phyloP scores from a whole-genome alignment of 2,888 invertebrate genomes.

The Diploptera punctata region DNA sequence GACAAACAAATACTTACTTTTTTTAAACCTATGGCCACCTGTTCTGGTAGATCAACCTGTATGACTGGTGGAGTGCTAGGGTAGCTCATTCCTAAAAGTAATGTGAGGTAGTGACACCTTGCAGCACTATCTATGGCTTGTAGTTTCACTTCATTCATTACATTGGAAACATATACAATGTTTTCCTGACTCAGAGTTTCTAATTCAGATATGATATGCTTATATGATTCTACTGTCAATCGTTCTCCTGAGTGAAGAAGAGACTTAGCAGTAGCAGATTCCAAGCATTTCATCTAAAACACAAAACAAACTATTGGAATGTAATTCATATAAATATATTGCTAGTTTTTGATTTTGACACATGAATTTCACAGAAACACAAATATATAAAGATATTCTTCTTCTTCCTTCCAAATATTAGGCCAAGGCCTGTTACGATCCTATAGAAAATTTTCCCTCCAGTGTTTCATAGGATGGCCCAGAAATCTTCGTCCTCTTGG shows the following conservation, averaged over 20 bases:
- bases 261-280: not conserved
- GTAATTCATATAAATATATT: too few species aligned
- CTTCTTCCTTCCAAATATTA: too few species aligned
- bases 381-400: not conserved
- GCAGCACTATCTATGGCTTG: not conserved
- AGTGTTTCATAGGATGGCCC: too few species aligned
- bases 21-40: not conserved
- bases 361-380: not conserved
- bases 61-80: slow-evolving; percentile 15
- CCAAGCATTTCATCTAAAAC: slow-evolving; percentile 7
- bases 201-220: not conserved
- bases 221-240: not conserved
- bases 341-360: too few species aligned
- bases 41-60: slow-evolving; percentile 7
- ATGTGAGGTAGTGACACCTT: not conserved
- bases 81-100: not conserved
- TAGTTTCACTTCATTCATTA: not conserved
- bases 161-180: not conserved
- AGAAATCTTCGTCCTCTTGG: too few species aligned
- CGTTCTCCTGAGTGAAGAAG: not conserved
- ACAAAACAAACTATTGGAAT: too few species aligned
- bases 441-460: too few species aligned
- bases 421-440: too few species aligned
- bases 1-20: slow-evolving; percentile 4
- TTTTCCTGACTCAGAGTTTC: not conserved